Conservation (phyloP, 2,113 vertebrate genomes). For the Cnemophilus loriae region DNA sequence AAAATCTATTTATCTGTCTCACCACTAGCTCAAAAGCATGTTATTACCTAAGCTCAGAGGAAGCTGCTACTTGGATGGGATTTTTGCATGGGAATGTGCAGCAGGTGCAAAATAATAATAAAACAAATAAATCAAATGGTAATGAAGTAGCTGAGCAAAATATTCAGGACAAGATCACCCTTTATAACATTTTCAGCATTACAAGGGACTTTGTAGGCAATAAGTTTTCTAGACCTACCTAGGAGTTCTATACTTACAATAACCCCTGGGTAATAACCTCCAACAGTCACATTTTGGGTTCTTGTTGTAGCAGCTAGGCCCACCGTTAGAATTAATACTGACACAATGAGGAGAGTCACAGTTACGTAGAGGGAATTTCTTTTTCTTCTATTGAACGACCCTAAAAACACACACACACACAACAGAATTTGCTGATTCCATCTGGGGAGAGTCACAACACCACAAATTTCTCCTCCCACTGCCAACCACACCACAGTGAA, state of each 20-base stretch:
- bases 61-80: not conserved
- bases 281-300: slow-evolving; percentile 97
- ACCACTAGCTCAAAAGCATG: not conserved
- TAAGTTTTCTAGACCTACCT: slow-evolving; percentile 55
- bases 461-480: not conserved
- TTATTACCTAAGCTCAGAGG: not conserved
- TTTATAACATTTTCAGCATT: slow-evolving; percentile 24
- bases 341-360: slow-evolving; percentile 90
- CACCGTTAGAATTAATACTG: slow-evolving; percentile 91
- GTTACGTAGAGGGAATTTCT: slow-evolving; percentile 95
- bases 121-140: slow-evolving; percentile 33
- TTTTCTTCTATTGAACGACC: slow-evolving; percentile 94
- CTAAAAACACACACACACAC: slow-evolving; percentile 78
- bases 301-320: slow-evolving; percentile 94
- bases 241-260: slow-evolving; percentile 87
- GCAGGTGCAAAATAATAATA: slow-evolving; percentile 54
- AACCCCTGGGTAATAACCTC: slow-evolving; percentile 96
- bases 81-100: slow-evolving; percentile 52
- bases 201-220: slow-evolving; percentile 22
- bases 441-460: not conserved
- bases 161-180: slow-evolving; percentile 34
- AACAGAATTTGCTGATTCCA: slow-evolving; percentile 62
- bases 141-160: slow-evolving; percentile 49
- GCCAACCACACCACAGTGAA: not conserved
- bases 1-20: not conserved